Percentiles rank a stretch among this genome's conserved stretches.
Evolutionary conservation across 2,113 vertebrate genomes (phyloP).

Genomic region (Theropithecus gelada): DNA sequence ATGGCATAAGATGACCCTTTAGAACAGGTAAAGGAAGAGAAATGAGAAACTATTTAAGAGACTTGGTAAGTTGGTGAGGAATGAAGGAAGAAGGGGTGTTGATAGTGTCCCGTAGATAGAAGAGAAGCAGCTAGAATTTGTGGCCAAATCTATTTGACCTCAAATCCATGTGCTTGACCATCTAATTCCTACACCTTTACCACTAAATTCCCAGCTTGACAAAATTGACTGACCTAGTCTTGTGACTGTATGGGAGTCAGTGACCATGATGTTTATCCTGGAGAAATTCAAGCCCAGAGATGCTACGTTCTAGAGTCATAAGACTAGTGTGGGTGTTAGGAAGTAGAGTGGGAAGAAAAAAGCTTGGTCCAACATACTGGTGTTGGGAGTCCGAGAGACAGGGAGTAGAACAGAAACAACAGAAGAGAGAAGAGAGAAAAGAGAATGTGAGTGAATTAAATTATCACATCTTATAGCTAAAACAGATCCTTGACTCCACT

Average conservation of each 20-base stretch:
- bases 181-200: not conserved
- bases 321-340: not conserved
- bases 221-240: not conserved
- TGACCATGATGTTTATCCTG: not conserved
- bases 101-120: not conserved
- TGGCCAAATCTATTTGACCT: not conserved
- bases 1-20: not conserved
- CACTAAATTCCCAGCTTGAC: not conserved
- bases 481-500: not conserved
- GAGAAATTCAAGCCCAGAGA: not conserved
- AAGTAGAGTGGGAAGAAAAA: not conserved
- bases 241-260: not conserved
- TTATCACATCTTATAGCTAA: not conserved
- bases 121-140: not conserved
- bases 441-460: not conserved
- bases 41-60: not conserved
- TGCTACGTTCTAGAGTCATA: not conserved
- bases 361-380: not conserved
- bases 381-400: fast-evolving
- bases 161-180: not conserved
- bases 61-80: not conserved
- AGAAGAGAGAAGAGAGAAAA: no score
- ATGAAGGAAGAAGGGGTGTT: not conserved
- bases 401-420: not conserved
- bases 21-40: not conserved